A percentile compares a stretch with the other conserved stretches of the same genome.
Evolutionary conservation across 1,140 invertebrate genomes (phyloP).

Genomic region (Drosophila novamexicana): DNA sequence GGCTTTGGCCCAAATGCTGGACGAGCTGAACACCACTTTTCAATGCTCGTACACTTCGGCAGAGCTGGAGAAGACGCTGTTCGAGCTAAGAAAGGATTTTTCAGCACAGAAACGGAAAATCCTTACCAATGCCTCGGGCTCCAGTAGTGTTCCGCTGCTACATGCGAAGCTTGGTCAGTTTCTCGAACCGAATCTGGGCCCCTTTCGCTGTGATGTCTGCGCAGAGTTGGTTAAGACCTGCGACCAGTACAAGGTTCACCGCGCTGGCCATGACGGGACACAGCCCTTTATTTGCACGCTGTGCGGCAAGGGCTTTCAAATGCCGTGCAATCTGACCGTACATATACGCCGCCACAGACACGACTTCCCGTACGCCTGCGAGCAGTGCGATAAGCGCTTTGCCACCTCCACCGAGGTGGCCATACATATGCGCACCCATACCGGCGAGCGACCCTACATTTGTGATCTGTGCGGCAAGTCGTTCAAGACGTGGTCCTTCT

Average conservation of each 20-base stretch:
- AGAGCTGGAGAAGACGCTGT: slow-evolving; percentile 74
- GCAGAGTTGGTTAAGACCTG: slow-evolving; percentile 72
- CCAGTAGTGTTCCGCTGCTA: slow-evolving; percentile 55
- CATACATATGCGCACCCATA: slow-evolving; percentile 70
- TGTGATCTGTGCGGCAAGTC: slow-evolving; percentile 77
- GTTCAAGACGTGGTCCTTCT: slow-evolving; percentile 81
- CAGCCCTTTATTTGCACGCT: slow-evolving; percentile 76
- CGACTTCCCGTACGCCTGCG: slow-evolving; percentile 76
- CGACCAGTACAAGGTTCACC: slow-evolving; percentile 78
- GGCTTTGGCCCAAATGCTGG: slow-evolving; percentile 69
- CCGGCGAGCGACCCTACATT: slow-evolving; percentile 71
- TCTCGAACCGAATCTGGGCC: slow-evolving; percentile 70
- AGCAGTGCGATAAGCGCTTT: slow-evolving; percentile 73
- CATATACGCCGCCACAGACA: slow-evolving; percentile 70
- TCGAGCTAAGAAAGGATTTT: slow-evolving; percentile 71
- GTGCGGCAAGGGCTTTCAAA: slow-evolving; percentile 78
- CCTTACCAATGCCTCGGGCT: slow-evolving; percentile 35
- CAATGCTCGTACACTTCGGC: slow-evolving; percentile 29
- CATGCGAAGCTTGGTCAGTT: slow-evolving; percentile 68
- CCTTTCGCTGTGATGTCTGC: slow-evolving; percentile 72
- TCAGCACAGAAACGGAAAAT: slow-evolving; percentile 68
- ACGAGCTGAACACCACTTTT: slow-evolving; percentile 68
- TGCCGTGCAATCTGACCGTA: slow-evolving; percentile 78
- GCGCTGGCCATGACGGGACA: slow-evolving; percentile 68
- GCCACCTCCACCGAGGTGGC: slow-evolving; percentile 79